Evolutionary conservation across 1,140 invertebrate species (phyloP), one percentile per base, ranked within the genome.

Genomic region (Cherax destructor): DNA sequence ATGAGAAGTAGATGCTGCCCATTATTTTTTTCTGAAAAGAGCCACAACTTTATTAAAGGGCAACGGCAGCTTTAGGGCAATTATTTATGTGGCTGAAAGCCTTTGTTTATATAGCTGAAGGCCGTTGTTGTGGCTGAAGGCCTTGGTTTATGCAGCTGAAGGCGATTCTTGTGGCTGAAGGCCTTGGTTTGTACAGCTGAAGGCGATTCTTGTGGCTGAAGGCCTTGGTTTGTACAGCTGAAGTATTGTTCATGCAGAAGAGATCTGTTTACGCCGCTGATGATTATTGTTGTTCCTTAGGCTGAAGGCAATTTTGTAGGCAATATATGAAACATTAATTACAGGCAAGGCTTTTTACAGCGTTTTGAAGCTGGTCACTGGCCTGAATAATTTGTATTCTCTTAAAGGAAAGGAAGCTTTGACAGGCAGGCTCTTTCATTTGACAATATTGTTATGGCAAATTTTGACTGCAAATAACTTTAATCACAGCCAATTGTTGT

Each of bases 11-110:
- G 83, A 52, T 78, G 88, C 83, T 91, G 83, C 83, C 88, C 88
- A 84, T 91, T 91, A 85, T 91, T 91, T 78, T 84, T 91, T 74
- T 85, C 88, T 91, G 88, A 91, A 91, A 91, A 91, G 88, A 91
- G 88, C 83, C 83, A 91, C n/a, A 91, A 84, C 88, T 90, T 78
- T 50, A 78, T 84, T 91, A 91, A 91, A 83, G 81, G 59, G 81
- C 81, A 65, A 83, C 47, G n/a, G 47, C 77, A 50, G 80, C 80
- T 83, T 30, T 69, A 69, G 65, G 56, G 81, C 81, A 61, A 69
- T 47, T 83, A 83, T 65, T 83, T 30, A 69, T 24, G 65, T 16
- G 16, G 77, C 77, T 79, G 30, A 79, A 52, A 47, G 77, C 77
- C 16, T 3, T 49, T 52, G 30, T 65, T 83, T 30, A 69, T 24